A percentile compares a stretch with the other conserved stretches of the same genome.
These are phyloP conservation scores for Caenorhabditis sp. DNA, from an alignment of 2,888 invertebrate species.

Conservation along the genomic window DNA sequence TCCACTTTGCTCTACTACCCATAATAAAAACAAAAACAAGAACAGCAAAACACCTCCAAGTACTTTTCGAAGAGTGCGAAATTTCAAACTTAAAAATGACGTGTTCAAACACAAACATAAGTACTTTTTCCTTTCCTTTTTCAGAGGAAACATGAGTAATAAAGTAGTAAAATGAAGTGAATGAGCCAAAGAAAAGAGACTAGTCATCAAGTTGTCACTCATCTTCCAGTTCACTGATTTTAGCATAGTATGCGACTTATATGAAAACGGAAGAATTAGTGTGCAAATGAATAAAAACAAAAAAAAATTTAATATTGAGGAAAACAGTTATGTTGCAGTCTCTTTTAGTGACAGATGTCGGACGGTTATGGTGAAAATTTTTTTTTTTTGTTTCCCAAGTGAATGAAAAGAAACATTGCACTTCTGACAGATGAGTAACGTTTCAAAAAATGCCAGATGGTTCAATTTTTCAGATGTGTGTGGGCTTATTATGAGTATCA, in stretches of 20 bases:
- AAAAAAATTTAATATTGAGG: too few species aligned
- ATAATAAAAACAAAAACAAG: too few species aligned
- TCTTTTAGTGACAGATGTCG: not conserved
- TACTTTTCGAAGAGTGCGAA: not conserved
- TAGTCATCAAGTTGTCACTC: not conserved
- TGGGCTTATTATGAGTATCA: too few species aligned
- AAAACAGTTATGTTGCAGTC: too few species aligned
- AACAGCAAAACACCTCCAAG: too few species aligned
- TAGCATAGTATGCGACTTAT: not conserved
- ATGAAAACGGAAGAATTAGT: not conserved
- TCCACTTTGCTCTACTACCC: too few species aligned
- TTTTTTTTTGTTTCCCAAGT: too few species aligned
- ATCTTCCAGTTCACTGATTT: not conserved
- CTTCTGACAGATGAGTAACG: not conserved
- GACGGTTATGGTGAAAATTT: not conserved
- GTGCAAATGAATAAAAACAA: not conserved
- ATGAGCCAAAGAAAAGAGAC: conserved; percentile 6
- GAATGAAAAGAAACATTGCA: not conserved
- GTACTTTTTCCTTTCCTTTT: too few species aligned
- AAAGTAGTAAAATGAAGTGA: conserved; percentile 7
- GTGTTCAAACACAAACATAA: not conserved
- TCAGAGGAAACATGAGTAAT: conserved; percentile 4
- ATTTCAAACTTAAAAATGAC: not conserved
- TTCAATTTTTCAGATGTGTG: not conserved
- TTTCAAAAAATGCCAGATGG: not conserved